These are phyloP conservation scores for Diabrotica virgifera DNA, from an alignment of 1,140 invertebrate species.

Conservation along the genomic window DNA sequence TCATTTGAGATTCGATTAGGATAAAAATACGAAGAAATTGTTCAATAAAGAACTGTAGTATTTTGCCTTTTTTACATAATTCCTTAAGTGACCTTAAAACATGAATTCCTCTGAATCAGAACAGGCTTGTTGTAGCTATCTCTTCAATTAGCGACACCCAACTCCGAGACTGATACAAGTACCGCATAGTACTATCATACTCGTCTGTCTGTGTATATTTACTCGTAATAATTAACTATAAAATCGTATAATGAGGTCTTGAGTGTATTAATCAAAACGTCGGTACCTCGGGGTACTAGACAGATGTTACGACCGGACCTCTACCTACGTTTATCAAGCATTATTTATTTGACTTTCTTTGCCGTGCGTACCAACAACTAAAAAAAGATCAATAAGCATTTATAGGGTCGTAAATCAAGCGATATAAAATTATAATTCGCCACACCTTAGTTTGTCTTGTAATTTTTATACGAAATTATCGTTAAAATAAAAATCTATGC, in stretches of 20 bases:
- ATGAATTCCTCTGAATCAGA: too few relatives aligned
- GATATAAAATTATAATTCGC: not conserved
- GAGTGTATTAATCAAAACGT: constrained; percentile 11
- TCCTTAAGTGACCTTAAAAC: too few relatives aligned
- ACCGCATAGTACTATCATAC: too few relatives aligned
- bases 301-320: not conserved
- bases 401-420: not conserved
- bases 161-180: too few relatives aligned
- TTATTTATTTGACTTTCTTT: constrained; percentile 6
- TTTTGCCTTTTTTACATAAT: too few relatives aligned
- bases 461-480: too few relatives aligned
- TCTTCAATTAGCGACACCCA: too few relatives aligned
- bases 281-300: constrained; percentile 12
- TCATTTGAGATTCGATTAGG: too few relatives aligned
- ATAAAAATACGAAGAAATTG: too few relatives aligned
- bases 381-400: constrained; percentile 3
- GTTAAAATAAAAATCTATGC: too few relatives aligned
- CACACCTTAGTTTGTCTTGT: not conserved
- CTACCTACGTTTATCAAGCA: constrained; percentile 10
- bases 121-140: too few relatives aligned
- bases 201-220: not conserved
- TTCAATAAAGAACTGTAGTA: too few relatives aligned
- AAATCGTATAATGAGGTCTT: constrained; percentile 10
- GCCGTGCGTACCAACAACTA: not conserved
- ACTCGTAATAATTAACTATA: constrained; percentile 7